Base-by-base conservation (phyloP, 2,113 vertebrate genomes). In the Oncorhynchus mykiss region DNA sequence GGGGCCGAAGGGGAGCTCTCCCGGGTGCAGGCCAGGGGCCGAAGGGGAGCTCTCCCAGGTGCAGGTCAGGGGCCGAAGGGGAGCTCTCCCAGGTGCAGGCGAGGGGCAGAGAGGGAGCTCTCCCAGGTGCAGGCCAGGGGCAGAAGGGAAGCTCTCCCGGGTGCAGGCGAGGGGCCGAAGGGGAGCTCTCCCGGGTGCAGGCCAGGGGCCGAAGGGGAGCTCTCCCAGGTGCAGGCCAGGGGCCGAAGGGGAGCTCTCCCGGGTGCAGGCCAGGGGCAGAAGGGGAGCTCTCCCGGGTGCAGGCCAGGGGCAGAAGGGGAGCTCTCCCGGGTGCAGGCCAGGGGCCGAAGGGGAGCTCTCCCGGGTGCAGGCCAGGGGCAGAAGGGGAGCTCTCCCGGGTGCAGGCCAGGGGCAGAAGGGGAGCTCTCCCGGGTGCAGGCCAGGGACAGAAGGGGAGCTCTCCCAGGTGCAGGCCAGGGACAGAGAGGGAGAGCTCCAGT, bases 201-300 rank as follows among this genome's bases (percentile, higher is more conserved):
- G 34, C 34, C 34, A 34, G 31, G 31, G 31, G 31, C 31, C 6
- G 31, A 34, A 5, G 1, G 31, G 5, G 31, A 31, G 29, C 4
- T 1, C 31, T 34, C 31, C 31, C 31, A 0, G 31, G 5, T 34
- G 5, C 5, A 6, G 31, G 31, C 5, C 1, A 1, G 31, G 31
- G 5, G 31, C 31, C 5, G 31, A 34, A 5, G 3, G 31, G 0
- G 34, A 82, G 84, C 78, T 59, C 79, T 84, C 57, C 57, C 31
- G 0, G 31, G 5, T 39, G 7, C 7, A 34, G 34, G 34, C 34
- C 34, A 6, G 34, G 34, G 34, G 34, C 34, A 39, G 34, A 39
- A 0, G 0, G 31, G 2, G 34, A 82, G 84, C 29, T 29, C 29
- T 31, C 29, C 29, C 29, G 1, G 29, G 4, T 31, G 27, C 6